Conservation (phyloP, 1,140 invertebrate genomes). For the Drosophila pectinifera region DNA sequence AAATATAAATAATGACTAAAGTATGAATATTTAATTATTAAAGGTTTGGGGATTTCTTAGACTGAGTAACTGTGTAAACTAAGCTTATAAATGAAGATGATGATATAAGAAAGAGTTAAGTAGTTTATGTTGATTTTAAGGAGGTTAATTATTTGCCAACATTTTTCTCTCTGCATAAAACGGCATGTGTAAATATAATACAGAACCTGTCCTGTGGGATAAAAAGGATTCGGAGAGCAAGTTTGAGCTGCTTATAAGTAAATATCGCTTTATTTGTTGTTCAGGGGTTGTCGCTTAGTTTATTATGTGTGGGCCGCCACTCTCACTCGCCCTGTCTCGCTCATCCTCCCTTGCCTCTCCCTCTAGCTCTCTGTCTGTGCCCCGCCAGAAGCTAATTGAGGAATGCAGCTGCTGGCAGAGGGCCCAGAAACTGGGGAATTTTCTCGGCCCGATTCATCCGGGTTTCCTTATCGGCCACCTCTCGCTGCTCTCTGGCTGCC, state of each 20-base stretch:
- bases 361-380: not conserved
- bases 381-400: conserved; percentile 64
- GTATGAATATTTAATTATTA: too few species aligned
- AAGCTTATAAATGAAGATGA: too few species aligned
- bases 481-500: conserved; percentile 8
- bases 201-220: conserved; percentile 36
- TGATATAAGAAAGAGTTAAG: too few species aligned
- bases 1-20: too few species aligned
- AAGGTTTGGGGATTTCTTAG: too few species aligned
- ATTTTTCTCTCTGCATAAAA: conserved; percentile 41
- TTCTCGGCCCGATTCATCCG: conserved; percentile 4
- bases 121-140: too few species aligned
- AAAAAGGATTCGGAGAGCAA: conserved; percentile 38
- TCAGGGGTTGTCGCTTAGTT: conserved; percentile 38
- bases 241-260: conserved; percentile 45
- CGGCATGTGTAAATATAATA: conserved; percentile 66
- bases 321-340: not conserved
- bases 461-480: conserved; percentile 20
- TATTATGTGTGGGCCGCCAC: conserved; percentile 19
- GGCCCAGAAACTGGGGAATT: conserved; percentile 38
- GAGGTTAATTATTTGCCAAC: too few species aligned
- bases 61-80: too few species aligned
- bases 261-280: conserved; percentile 41
- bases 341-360: not conserved
- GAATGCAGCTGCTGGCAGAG: conserved; percentile 30